Evolutionary conservation across 2,888 invertebrate species (phyloP), one percentile per base, ranked within the genome.

Genomic region (Willowsia nigromaculata): DNA sequence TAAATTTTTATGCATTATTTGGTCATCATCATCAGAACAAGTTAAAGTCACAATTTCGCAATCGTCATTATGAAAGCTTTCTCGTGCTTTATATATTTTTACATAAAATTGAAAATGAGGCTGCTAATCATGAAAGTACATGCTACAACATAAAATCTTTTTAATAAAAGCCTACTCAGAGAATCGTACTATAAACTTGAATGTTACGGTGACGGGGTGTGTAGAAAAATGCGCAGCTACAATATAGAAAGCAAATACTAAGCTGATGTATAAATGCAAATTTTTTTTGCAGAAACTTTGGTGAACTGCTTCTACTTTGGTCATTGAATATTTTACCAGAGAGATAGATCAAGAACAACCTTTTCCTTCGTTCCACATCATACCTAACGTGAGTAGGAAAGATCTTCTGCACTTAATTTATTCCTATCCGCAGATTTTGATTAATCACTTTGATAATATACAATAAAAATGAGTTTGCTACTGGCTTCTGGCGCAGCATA

Each of bases 401-500:
- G 37, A 7, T 33, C 15, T 65, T 65, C 37, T 33, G 5, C 33
- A 30, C 15, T 30, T 6, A 65, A 65, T 65, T 4, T 33, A 65
- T 33, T 65, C 9, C 65, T 33, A 65, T 65, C 65, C 59, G 40
- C 40, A 37, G 37, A 59, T 33, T 85, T 27, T 43, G 56, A 76
- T 62, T 65, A 76, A 85, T 85, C 76, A 62, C 47, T 62, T 25
- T 62, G 76, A 62, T 76, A 80, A 40, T 56, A 25, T 13, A 62
- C 47, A 15, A 85, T 65, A 47, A 68, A 65, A 59, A 85, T 59
- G 37, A 78, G 56, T 53, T 78, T 13, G 74, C 74, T 74, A 22
- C 50, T 74, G 74, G 50, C 18, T 43, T 3, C 9, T 43, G 25
- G 5, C 50, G 33, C 15, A 27, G 47, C 25, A 76, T 50, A 76